Base-by-base conservation (phyloP, 2,888 invertebrate genomes). In the Nomada lathburiana region DNA sequence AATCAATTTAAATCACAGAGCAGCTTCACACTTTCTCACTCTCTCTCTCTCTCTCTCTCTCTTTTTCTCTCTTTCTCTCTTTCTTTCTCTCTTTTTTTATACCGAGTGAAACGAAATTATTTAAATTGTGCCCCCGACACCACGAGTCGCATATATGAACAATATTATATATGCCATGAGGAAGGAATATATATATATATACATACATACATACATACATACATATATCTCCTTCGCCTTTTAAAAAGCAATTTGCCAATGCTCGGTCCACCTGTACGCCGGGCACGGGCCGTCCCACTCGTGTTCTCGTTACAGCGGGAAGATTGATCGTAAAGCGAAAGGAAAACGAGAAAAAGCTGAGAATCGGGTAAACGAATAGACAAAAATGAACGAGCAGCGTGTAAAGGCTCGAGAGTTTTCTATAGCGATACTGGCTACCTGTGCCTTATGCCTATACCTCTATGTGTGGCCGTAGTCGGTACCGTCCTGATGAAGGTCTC, bases 391-490 rank as follows among this genome's bases (percentile, higher is more conserved):
- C 72, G 67, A 59, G 75, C 63, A 75, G 79, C 76, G 64, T 82
- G 55, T 79, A 78, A 80, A 63, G 81, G 65, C 69, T 81, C 62
- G 75, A 76, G 64, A 63, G 63, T 82, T 84, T 65, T 76, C 79
- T 83, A 81, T 75, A 79, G 71, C 76, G 71, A 74, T 76, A 89
- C 88, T 90, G 89, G 89, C 90, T 91, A 90, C 87, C 89, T 91
- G 83, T 90, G 89, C 89, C 91, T 91, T 88, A 89, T 86, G 87
- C 87, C 90, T 89, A 88, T 91, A 89, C 85, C 85, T 90, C 83
- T 90, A 86, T 90, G 82, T 82, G 59, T 50, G 85, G 86, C 82
- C 90, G 86, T 87, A 84, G 83, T 91, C 89, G 90, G 87, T 83
- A 88, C 82, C 86, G 85, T 86, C 76, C 69, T 83, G 80, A 85